Conservation (phyloP, 1,140 invertebrate genomes). For the Prorops nasuta region DNA sequence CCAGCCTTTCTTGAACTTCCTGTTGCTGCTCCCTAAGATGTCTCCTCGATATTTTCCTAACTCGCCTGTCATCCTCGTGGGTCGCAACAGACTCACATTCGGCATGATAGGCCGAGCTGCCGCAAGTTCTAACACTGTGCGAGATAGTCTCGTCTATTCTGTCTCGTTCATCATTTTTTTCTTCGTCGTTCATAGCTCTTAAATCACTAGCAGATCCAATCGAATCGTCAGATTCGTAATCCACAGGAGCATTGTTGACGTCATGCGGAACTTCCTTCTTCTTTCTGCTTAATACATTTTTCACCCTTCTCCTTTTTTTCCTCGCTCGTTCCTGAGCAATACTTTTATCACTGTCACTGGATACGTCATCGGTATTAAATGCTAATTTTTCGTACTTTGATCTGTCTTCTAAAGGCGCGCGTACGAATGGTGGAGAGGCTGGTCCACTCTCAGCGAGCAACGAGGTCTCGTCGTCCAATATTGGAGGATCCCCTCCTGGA, state of each 20-base stretch:
- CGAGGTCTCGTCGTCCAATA: conserved; percentile 39
- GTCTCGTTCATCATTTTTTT: conserved; percentile 44
- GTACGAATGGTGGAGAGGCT: conserved; percentile 61
- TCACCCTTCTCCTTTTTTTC: conserved; percentile 41
- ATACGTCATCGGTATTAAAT: conserved; percentile 60
- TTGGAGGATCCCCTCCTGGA: conserved; percentile 14
- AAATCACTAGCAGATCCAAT: conserved; percentile 75
- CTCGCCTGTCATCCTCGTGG: conserved; percentile 60
- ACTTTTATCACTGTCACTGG: conserved; percentile 61
- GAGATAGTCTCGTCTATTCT: conserved; percentile 64
- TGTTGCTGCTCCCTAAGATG: conserved; percentile 6
- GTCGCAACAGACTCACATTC: conserved; percentile 71
- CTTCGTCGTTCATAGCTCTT: conserved; percentile 62
- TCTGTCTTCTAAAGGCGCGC: conserved; percentile 68
- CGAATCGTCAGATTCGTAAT: conserved; percentile 65
- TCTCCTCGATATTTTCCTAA: conserved; percentile 28
- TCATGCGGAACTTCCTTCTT: conserved; percentile 27
- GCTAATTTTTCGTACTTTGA: conserved; percentile 80
- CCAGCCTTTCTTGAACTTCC: conserved; percentile 15
- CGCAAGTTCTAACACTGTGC: conserved; percentile 67
- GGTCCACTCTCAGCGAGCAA: conserved; percentile 41
- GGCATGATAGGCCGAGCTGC: conserved; percentile 69
- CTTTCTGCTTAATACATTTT: conserved; percentile 37
- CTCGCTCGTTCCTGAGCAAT: conserved; percentile 34
- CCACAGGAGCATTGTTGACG: conserved; percentile 12